Evolutionary conservation across 2,888 invertebrate species (phyloP), one percentile per base, ranked within the genome.

Genomic region (Pollenia amentaria): DNA sequence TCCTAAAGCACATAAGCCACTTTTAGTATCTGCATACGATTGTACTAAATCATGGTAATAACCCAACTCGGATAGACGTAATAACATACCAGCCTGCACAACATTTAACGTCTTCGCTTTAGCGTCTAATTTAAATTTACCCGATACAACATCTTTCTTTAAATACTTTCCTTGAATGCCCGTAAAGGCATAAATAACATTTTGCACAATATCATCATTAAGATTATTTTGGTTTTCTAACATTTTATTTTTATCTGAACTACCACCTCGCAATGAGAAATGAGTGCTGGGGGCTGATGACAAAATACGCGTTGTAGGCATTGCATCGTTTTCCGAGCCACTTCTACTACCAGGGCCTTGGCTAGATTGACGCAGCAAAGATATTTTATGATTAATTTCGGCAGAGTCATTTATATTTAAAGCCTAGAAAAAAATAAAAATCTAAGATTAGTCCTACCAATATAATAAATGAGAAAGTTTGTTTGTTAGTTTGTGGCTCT

Each of bases 31-130:
- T 77, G 97, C 96, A 90, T 96, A 97, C 89, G 96, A 95, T 90
- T 96, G 95, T 9, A 99, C 95, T 89, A 96, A 95, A 91, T 97
- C 97, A 92, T 98, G 97, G 87, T 92, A 93, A 88, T 90, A 91
- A 67, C 99, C 98, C 70, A 98, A 95, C 91, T 98, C 98, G 0
- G 97, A 95, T 57, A 99, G 94, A 65, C 97, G 95, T 72, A 97
- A 93, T 53, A 97, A 95, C 90, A 96, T 93, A 40, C 95, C 94
- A 21, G 95, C 94, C 91, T 96, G 94, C 88, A 95, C 94, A 89
- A 95, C 91, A 84, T 94, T 94, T 73, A 95, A 92, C 3, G 85
- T 60, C 67, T 94, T 94, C 2, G 94, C 92, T 89, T 94, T 94
- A 1, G 94, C 93, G 90, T 95, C 95, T 55, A 96, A 92, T 89